Conservation (phyloP, 53 echinoderm and acorn worm species). For the Stichopus horrens region DNA sequence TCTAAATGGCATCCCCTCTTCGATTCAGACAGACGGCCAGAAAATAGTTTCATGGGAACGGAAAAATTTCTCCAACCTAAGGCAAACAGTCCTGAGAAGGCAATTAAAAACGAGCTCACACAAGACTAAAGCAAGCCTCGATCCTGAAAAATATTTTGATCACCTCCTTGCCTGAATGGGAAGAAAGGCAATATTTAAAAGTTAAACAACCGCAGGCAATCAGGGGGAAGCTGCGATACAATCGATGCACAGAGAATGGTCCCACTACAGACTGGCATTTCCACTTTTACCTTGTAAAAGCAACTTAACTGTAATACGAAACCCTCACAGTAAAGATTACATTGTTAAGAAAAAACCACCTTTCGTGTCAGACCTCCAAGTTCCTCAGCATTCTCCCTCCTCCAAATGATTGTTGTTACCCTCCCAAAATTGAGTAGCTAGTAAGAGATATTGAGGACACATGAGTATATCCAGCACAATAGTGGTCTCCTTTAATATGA, state of each 20-base stretch:
- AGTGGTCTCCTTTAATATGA: no score
- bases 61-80: neutral
- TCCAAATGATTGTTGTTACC: no score
- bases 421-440: no score
- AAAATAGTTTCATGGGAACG: neutral
- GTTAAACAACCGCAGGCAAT: conserved; percentile 25
- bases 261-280: neutral
- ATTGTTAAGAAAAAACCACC: no score
- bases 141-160: neutral
- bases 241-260: neutral
- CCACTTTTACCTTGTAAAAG: neutral
- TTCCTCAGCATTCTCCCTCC: no score
- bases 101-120: neutral
- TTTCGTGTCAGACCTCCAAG: no score
- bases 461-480: no score
- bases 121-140: neutral
- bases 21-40: no score
- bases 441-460: no score
- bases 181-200: conserved; percentile 35
- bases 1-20: no score
- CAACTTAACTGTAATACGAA: conserved; percentile 30
- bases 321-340: neutral
- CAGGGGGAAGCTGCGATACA: neutral
- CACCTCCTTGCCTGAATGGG: neutral
- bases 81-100: neutral